Evolutionary conservation across 2,888 invertebrate genomes (phyloP), one percentile per base, ranked within the genome.

Genomic region (Selenia dentaria): DNA sequence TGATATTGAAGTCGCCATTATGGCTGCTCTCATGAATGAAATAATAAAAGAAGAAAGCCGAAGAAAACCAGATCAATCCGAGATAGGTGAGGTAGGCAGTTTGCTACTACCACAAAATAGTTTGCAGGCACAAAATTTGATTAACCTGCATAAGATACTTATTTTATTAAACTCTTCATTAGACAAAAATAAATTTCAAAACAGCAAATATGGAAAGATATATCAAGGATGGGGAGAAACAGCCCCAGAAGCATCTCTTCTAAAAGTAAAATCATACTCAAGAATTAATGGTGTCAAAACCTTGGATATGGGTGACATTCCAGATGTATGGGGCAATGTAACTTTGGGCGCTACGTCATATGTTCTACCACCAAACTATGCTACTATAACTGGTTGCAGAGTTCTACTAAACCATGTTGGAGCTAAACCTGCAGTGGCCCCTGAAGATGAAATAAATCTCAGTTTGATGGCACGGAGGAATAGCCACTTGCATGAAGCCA

Each of bases 301-400:
- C 11, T 28, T 51, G 16, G 3, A 31, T 6, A 13, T 32, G 10
- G 16, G 18, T 27, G 32, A 54, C 1, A 12, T 36, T 11, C 79
- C 79, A 12, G 75, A 78, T 55, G 63, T 86, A 42, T 87, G 83
- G 84, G 85, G 83, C 3, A 59, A 56, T 13, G 27, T 32, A 14
- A 3, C 3, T 55, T 72, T 41, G 44, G 46, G 11, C 34, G 37
- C 1, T 33, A 60, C 16, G 59, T 59, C 9, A 8, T 74, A 73
- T 73, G 73, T 85, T 2, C 50, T 87, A 0, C 87, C 87, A 10
- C 84, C 87, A 6, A 70, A 82, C 45, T 79, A 79, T 54, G 62
- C 75, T 1, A 82, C 78, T 24, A 74, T 86, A 20, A 83, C 74
- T 20, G 88, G 82, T 0, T 80, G 79, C 41, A 79, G 66, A 58